Base-by-base conservation (phyloP, 2,888 invertebrate species). In the Plagiodera versicolora region DNA sequence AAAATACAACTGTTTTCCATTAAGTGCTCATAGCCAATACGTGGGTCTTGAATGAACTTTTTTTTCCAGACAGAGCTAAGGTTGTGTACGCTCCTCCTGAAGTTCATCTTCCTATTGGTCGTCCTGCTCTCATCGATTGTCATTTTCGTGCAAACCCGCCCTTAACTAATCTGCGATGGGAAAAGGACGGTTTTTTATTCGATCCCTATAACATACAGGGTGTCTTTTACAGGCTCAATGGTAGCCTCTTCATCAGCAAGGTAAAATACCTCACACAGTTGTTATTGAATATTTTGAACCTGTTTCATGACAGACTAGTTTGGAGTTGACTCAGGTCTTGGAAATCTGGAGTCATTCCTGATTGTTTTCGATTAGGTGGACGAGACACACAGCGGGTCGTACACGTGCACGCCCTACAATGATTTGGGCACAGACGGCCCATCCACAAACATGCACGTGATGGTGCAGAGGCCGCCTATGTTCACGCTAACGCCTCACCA, bases 91-190 rank as follows among this genome's bases (percentile, higher is more conserved):
- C 95, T 56, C 94, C 94, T 17, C 86, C 88, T 64, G 91, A 93
- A 80, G 88, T 95, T 44, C 91, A 88, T 76, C 85, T 97, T 70
- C 92, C 95, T 0, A 88, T 86, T 72, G 95, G 95, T 17, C 87
- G 89, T 72, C 87, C 91, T 3, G 92, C 91, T 8, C 85, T 92
- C 59, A 84, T 97, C 59, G 93, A 94, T 80, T 97, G 97, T 78
- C 93, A 94, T 79, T 94, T 94, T 76, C 87, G 93, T 72, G 91
- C 95, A 4, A 96, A 95, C 82, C 97, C 96, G 14, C 92, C 95
- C 8, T 83, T 95, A 68, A 91, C 91, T 54, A 92, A 91, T 76
- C 83, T 95, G 59, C 87, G 92, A 67, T 97, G 97, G 96, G 94
- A 94, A 78, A 95, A 95, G 79, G 94, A 96, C 77, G 94, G 93